Base-by-base conservation (phyloP, 1,140 invertebrate species). In the Drosophila athabasca region DNA sequence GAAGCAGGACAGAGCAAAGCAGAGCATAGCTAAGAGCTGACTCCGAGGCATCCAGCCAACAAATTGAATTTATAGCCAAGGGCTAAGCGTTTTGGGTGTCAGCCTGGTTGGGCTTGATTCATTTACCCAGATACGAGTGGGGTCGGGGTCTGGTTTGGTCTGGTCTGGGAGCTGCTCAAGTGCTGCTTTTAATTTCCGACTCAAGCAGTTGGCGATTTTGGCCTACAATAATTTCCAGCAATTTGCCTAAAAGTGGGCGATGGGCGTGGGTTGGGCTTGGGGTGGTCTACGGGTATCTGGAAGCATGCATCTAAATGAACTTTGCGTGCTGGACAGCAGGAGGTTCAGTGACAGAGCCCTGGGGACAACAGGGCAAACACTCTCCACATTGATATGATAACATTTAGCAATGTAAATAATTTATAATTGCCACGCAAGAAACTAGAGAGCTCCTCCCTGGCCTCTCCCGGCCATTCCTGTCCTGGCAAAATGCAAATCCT, bases 41-140 rank as follows among this genome's bases (percentile, higher is more conserved):
- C 54, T 67, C 3, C 60, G 71, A 78, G 62, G 64, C 64, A 65
- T 45, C 54, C 51, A 67, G 79, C 75, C 77, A 87, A 79, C 79
- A 87, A 87, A 87, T 88, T 87, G 84, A 87, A 87, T 87, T 87
- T 87, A 83, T 88, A 74, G 79, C 83, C 64, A 83, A 83, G 65
- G 64, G 59, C 64, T 75, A 76, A 67, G 57, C 65, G 65, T 57
- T 61, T 51, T 50, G 70, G 54, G 55, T 75, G 71, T 57, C 70
- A 74, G 71, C 71, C 61, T 45, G 64, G 44, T 69, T 76, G 74
- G 70, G 59, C 45, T 75, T 83, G 83, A 87, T 87, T 88, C 87
- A 87, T 87, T 87, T 71, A 64, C 71, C 11, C 72, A 87, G 79
- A 88, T 88, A 88, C 24, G 24, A 26, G 24, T 26, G 0, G 48